phyloP scores from a whole-genome alignment of 2,797 vertebrate species.

The Gymnothorax javanicus region DNA sequence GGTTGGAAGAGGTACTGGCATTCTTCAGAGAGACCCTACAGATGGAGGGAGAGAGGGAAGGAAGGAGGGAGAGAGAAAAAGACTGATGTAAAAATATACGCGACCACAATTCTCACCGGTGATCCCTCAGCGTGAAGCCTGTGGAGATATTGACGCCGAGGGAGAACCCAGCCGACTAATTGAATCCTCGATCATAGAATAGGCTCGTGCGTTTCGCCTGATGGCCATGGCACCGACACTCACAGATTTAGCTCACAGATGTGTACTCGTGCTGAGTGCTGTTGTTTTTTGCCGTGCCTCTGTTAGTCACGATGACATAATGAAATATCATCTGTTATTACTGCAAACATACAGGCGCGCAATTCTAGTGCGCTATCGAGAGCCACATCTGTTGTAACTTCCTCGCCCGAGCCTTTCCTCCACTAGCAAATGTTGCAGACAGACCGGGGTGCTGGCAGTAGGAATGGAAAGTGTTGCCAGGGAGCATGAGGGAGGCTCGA shows the following conservation, averaged over 20 bases:
- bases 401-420: background rate
- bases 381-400: background rate
- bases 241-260: background rate
- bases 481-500: background rate
- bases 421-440: background rate
- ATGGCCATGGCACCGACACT: background rate
- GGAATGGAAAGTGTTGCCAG: background rate
- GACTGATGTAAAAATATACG: constrained; percentile 50
- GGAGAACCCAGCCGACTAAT: constrained; percentile 41
- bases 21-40: constrained; percentile 93
- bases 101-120: constrained; percentile 40
- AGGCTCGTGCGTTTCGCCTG: background rate
- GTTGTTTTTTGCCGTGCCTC: background rate
- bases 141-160: background rate
- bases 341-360: background rate
- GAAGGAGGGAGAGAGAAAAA: constrained; percentile 40
- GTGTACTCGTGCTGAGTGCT: background rate
- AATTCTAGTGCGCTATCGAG: background rate
- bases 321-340: background rate
- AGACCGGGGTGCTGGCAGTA: background rate
- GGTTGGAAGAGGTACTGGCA: constrained; percentile 99
- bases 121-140: background rate
- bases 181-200: constrained; percentile 24
- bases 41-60: constrained; percentile 32
- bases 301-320: background rate